Base-by-base conservation (phyloP, 2,888 invertebrate genomes). In the Drosophila acutilabella region DNA sequence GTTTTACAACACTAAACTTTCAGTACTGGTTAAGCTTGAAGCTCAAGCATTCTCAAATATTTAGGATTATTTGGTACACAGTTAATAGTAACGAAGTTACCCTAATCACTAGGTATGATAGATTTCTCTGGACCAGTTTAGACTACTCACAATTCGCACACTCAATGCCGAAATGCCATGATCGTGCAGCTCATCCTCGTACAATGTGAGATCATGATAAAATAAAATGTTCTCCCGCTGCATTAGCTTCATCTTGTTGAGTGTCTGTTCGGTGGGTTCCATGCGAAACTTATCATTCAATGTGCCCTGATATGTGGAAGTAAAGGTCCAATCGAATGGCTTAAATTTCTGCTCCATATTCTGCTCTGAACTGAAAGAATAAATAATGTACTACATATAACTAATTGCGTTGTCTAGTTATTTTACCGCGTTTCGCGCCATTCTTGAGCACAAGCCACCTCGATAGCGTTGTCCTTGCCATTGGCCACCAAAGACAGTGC, bases 121-220 rank as follows among this genome's bases (percentile, higher is more conserved):
- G 30, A 8, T 0, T 8, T 30, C 30, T 8, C 30, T 30, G 8
- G 6, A 2, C 30, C 30, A 2, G 1, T 36, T 11, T 3, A 33
- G 5, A 18, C 3, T 13, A 93, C 95, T 95, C 94, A 98, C 98
- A 93, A 99, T 97, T 95, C 99, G 98, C 0, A 98, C 97, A 73
- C 96, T 96, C 82, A 96, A 94, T 56, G 96, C 95, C 1, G 99
- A 97, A 60, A 97, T 96, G 14, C 99, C 99, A 93, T 99, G 97
- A 93, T 99, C 99, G 91, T 99, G 99, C 50, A 99, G 93, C 92
- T 99, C 99, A 93, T 99, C 99, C 93, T 99, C 99, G 93, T 97
- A 99, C 40, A 99, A 93, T 62, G 97, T 96, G 36, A 99, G 93
- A 91, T 99, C 98, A 81, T 97, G 96, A 92, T 97, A 99, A 92